Evolutionary conservation across 1,140 invertebrate species (phyloP), one percentile per base, ranked within the genome.

Genomic region (Rhizoglyphus robini): DNA sequence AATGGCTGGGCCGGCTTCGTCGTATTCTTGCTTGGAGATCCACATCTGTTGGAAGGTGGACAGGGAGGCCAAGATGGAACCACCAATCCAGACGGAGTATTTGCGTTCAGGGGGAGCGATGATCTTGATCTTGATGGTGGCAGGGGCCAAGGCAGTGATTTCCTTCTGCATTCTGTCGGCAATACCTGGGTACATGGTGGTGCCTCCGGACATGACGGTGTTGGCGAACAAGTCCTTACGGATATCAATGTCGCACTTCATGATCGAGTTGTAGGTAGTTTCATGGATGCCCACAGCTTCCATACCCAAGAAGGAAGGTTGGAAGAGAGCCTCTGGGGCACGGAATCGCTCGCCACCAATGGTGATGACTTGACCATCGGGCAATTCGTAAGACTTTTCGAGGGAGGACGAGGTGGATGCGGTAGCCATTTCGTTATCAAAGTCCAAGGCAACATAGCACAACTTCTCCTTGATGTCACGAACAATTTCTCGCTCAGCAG

Each of bases 261-360:
- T 88, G 81, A 90, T 90, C 69, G 86, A 88, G 79, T 88, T 88
- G 83, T 87, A 90, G 66, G 86, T 84, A 71, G 87, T 88, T 74
- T 88, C 87, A 71, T 88, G 86, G 74, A 88, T 87, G 70, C 86
- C 86, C 72, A 82, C 83, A 67, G 86, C 85, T 79, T 89, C 87
- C 86, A 88, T 88, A 67, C 77, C 77, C 79, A 93, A 77, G 86
- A 93, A 94, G 62, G 87, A 88, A 68, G 92, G 90, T 78, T 95
- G 91, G 88, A 96, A 96, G 66, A 96, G 83, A 70, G 92, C 90
- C 76, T 96, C 92, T 38, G 92, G 92, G 79, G 90, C 96, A 80
- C 93, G 87, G 90, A 97, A 97, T 75, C 94, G 83, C 64, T 73
- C 83, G 74, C 83, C 84, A 61, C 83, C 83, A 70, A 84, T 84